These are phyloP conservation scores for Microcebus murinus DNA, from an alignment of 2,113 vertebrate genomes.

Conservation along the genomic window DNA sequence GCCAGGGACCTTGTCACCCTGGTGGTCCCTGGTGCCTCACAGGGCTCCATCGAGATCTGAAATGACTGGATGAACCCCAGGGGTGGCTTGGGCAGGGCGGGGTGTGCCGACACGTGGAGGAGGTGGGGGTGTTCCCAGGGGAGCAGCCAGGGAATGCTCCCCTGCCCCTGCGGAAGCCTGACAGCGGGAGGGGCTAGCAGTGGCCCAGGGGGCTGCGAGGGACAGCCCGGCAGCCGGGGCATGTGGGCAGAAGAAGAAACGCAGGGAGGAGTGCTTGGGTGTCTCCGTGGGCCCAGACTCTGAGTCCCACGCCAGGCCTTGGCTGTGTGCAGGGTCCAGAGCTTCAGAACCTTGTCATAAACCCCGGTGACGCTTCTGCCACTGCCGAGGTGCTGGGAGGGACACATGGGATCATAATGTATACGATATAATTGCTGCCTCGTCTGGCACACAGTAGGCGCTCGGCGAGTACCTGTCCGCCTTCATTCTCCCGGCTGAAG, in stretches of 20 bases:
- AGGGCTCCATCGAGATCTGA: accelerated
- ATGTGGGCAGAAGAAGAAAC: too few species aligned
- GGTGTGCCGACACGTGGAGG: not conserved
- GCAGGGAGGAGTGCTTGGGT: too few species aligned
- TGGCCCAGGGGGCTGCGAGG: not conserved
- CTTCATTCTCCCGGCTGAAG: not conserved
- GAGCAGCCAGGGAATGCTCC: not conserved
- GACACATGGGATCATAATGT: too few species aligned
- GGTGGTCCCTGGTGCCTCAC: too few species aligned
- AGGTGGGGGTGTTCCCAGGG: not conserved
- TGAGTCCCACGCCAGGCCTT: not conserved
- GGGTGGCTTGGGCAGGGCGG: not conserved
- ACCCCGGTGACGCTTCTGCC: not conserved
- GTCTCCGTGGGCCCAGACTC: too few species aligned
- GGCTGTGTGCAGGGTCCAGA: not conserved
- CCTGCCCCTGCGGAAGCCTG: not conserved
- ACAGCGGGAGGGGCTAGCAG: not conserved
- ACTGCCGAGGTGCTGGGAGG: not conserved
- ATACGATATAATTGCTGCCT: not conserved
- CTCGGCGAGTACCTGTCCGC: too few species aligned
- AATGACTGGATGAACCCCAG: not conserved
- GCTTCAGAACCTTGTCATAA: not conserved
- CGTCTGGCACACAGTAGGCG: not conserved
- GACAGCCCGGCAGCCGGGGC: not conserved
- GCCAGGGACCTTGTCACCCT: not conserved